Evolutionary conservation across 2,797 vertebrate species (phyloP).

Genomic region (Xenops minutus): DNA sequence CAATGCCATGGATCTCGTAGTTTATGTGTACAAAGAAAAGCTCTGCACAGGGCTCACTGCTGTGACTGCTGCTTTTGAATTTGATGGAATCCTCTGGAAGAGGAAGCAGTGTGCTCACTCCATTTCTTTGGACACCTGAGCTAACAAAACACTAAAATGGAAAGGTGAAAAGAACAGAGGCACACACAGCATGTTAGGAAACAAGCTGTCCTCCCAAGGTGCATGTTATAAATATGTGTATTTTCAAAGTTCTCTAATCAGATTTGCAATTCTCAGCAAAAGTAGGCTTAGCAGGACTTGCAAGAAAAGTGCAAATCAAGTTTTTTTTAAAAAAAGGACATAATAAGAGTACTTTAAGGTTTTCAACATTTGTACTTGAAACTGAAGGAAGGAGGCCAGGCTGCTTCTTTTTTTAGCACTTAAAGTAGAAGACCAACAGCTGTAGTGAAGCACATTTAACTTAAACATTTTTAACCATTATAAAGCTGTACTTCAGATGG

Average conservation of each 20-base stretch:
- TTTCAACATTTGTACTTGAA: background rate
- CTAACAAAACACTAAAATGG: background rate
- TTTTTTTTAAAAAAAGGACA: background rate
- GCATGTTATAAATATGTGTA: background rate
- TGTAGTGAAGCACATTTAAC: background rate
- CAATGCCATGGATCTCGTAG: background rate
- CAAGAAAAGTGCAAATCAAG: background rate
- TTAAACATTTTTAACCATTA: background rate
- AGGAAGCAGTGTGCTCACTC: background rate
- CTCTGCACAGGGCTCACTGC: background rate
- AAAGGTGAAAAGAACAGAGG: background rate
- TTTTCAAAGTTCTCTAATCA: background rate
- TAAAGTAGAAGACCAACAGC: background rate
- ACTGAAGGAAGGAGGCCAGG: background rate
- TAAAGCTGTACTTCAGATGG: background rate
- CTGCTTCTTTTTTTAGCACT: background rate
- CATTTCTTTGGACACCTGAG: background rate
- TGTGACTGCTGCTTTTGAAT: background rate
- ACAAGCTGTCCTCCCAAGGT: background rate
- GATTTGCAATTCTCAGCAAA: background rate
- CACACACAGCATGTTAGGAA: background rate
- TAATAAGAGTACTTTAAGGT: background rate
- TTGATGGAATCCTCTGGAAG: background rate
- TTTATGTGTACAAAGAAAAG: background rate
- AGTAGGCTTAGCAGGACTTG: background rate